Evolutionary conservation across 1,140 invertebrate genomes (phyloP), one percentile per base, ranked within the genome.

Genomic region (Drosophila suzukii): DNA sequence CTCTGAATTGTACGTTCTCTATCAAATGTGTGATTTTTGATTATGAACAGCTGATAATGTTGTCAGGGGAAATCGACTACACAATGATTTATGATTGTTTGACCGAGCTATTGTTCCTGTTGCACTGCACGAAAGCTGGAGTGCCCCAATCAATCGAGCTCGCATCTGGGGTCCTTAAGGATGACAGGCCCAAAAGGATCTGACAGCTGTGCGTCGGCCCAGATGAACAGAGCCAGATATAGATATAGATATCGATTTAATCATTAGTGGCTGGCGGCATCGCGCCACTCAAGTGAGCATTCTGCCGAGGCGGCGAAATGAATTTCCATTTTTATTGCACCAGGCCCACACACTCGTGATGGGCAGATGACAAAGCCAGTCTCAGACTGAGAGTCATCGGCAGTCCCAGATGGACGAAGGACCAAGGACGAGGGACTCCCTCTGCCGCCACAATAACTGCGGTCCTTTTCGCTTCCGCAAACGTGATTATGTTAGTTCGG

Each of bases 301-400:
- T 75, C 57, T 65, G 67, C 51, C 36, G 49, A 75, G 60, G 57
- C 75, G 61, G 61, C 63, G 59, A 61, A 78, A 76, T 88, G 83
- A 86, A 86, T 86, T 86, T 88, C 81, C 83, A 86, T 88, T 86
- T 83, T 88, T 82, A 83, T 86, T 86, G 60, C 83, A 49, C 56
- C 50, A 27, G 59, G 55, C 41, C 36, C 44, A 80, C 62, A 54
- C 71, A 47, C 47, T 55, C 68, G 36, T 50, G 57, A 58, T 50
- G 41, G 53, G 17, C 34, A 56, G 50, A 47, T 56, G 57, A 54
- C 39, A 68, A 61, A 60, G 53, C 68, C 66, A 71, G 68, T 58
- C 38, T 41, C 47, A 57, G 61, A 27, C 46, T 13, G 34, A 34
- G 41, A 47, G 47, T 53, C 58, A 46, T 32, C 12, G 20, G 12